These are phyloP conservation scores for Rhinolophus sinicus DNA, from an alignment of 2,113 vertebrate genomes.

Conservation along the genomic window DNA sequence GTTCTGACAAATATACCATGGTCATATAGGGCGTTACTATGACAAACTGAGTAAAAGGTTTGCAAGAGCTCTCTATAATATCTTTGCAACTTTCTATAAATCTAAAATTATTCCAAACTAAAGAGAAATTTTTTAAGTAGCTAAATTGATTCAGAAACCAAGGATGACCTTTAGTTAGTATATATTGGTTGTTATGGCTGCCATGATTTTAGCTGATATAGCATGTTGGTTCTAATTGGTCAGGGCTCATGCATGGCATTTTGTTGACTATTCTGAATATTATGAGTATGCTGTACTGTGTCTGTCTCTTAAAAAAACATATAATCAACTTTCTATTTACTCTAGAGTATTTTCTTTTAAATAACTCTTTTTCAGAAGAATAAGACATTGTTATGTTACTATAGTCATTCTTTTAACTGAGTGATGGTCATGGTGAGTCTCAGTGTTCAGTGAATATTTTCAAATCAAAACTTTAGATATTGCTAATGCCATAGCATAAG, in stretches of 20 bases:
- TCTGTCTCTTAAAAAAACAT: not conserved
- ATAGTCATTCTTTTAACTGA: not conserved
- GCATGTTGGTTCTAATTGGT: not conserved
- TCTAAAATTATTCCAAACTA: not conserved
- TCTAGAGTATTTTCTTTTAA: not conserved
- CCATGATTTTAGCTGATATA: not conserved
- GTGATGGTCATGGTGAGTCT: not conserved
- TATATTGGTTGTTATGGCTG: accelerated
- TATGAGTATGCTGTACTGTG: not conserved
- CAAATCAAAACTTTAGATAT: not conserved
- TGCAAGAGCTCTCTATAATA: not conserved
- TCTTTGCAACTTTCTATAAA: not conserved
- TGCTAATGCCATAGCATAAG: not conserved
- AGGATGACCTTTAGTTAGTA: not conserved
- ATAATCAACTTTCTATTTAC: not conserved
- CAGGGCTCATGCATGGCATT: not conserved
- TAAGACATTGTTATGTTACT: not conserved
- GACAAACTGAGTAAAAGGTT: not conserved
- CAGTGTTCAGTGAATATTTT: not conserved
- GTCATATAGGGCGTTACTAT: not conserved
- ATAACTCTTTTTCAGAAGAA: not conserved
- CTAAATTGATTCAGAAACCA: not conserved
- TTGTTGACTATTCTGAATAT: not conserved
- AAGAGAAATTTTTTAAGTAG: not conserved
- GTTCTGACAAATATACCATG: not conserved